Percentiles rank a stretch among this genome's conserved stretches.
Conservation (phyloP, 2,888 invertebrate genomes). For the Nemotelus pantherinus region DNA sequence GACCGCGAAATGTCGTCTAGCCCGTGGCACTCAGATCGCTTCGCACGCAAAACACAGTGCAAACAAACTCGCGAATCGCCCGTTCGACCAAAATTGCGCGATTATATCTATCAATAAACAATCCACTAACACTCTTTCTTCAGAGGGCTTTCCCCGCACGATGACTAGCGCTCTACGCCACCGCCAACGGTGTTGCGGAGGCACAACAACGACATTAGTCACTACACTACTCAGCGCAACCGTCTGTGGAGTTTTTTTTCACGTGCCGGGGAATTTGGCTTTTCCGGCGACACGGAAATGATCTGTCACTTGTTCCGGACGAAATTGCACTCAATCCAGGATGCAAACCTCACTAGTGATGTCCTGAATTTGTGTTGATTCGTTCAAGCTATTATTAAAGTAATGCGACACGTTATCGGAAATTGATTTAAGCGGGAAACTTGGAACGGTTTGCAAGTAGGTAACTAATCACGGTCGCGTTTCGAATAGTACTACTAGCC, state of each 20-base stretch:
- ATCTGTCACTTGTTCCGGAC: neutral
- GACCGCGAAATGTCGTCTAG: neutral
- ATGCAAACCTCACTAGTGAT: neutral
- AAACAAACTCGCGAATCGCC: neutral
- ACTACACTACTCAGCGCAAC: neutral
- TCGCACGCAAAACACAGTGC: neutral
- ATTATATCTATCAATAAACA: constrained; percentile 15
- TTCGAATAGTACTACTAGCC: neutral
- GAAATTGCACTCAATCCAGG: neutral
- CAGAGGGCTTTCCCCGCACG: constrained; percentile 35
- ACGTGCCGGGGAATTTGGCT: constrained; percentile 12
- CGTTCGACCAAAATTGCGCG: neutral
- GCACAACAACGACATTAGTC: constrained; percentile 16
- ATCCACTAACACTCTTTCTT: constrained; percentile 14
- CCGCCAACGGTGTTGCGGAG: neutral
- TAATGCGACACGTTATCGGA: constrained; percentile 26
- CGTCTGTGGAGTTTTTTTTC: neutral
- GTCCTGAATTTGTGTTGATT: neutral
- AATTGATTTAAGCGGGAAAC: constrained; percentile 19
- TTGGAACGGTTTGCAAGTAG: neutral
- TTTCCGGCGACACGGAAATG: neutral
- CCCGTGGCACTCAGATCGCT: neutral
- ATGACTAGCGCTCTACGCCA: constrained; percentile 23
- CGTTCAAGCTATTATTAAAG: neutral
- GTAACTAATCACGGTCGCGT: neutral